Evolutionary conservation across 2,797 vertebrate genomes (phyloP).

Genomic region (Pantherophis alleghaniensis): DNA sequence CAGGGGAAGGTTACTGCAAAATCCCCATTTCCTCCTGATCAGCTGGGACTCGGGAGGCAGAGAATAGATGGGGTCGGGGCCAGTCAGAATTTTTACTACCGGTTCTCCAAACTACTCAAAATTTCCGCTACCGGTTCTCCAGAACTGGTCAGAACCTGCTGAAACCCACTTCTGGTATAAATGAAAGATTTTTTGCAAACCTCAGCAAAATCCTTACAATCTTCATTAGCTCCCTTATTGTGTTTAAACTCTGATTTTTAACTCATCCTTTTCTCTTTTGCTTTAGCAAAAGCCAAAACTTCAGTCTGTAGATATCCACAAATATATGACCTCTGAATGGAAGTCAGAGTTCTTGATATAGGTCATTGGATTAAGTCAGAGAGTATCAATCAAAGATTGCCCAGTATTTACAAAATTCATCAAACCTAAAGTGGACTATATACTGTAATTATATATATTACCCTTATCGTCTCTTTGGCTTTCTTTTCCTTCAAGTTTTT

Average conservation of each 20-base stretch:
- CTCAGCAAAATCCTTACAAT: neutral
- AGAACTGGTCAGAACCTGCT: too few relatives aligned
- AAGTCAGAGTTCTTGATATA: neutral
- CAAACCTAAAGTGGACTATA: neutral
- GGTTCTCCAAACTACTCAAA: too few relatives aligned
- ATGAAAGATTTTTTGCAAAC: neutral
- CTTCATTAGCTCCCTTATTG: neutral
- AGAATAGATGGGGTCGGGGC: too few relatives aligned
- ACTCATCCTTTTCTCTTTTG: neutral
- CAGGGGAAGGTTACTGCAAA: too few relatives aligned
- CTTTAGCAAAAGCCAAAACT: neutral
- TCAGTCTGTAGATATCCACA: neutral
- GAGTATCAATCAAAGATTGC: neutral
- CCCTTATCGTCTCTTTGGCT: neutral
- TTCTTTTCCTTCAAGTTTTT: neutral
- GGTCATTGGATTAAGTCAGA: rapidly evolving
- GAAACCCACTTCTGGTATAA: too few relatives aligned
- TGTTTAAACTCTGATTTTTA: neutral
- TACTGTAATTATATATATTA: neutral
- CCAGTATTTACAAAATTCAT: rapidly evolving
- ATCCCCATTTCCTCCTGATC: too few relatives aligned
- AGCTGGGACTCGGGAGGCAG: too few relatives aligned
- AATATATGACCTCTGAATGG: neutral
- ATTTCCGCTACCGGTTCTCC: too few relatives aligned
- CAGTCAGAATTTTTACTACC: too few relatives aligned